phyloP scores from a whole-genome alignment of 2,797 vertebrate species.

The Atherinosoma microstoma region DNA sequence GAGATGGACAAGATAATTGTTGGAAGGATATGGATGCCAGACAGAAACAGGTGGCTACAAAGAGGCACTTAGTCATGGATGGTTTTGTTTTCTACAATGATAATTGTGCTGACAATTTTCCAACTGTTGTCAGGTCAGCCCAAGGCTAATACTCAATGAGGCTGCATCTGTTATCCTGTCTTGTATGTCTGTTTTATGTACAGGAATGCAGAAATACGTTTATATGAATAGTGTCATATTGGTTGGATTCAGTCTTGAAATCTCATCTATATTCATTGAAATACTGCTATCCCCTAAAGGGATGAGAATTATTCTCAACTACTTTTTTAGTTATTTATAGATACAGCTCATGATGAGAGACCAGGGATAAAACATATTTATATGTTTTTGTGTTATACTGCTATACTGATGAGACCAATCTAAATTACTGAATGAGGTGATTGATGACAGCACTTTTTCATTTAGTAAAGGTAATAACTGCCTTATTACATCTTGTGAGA shows the following conservation, averaged over 20 bases:
- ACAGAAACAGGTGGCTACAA: conserved; percentile 70
- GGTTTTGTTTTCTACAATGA: conserved; percentile 65
- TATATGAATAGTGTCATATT: conserved; percentile 53
- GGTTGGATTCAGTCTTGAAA: conserved; percentile 54
- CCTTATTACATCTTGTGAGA: conserved; percentile 15
- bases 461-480: conserved; percentile 22
- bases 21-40: conserved; percentile 57
- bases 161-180: conserved; percentile 48
- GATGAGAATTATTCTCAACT: conserved; percentile 42
- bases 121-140: conserved; percentile 67
- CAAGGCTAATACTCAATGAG: conserved; percentile 57
- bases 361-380: conserved; percentile 43
- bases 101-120: conserved; percentile 73
- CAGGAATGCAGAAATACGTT: conserved; percentile 49
- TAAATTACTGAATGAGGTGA: conserved; percentile 30
- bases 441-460: neutral
- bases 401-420: conserved; percentile 45
- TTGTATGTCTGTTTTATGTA: conserved; percentile 49
- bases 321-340: conserved; percentile 61
- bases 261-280: conserved; percentile 79
- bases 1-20: conserved; percentile 65
- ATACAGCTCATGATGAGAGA: conserved; percentile 22
- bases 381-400: conserved; percentile 26
- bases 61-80: conserved; percentile 58
- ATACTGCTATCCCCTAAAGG: conserved; percentile 45